A percentile compares a stretch with the other conserved stretches of the same genome.
Evolutionary conservation across 1,140 invertebrate genomes (phyloP).

Genomic region (Vollenhovia emeryi): DNA sequence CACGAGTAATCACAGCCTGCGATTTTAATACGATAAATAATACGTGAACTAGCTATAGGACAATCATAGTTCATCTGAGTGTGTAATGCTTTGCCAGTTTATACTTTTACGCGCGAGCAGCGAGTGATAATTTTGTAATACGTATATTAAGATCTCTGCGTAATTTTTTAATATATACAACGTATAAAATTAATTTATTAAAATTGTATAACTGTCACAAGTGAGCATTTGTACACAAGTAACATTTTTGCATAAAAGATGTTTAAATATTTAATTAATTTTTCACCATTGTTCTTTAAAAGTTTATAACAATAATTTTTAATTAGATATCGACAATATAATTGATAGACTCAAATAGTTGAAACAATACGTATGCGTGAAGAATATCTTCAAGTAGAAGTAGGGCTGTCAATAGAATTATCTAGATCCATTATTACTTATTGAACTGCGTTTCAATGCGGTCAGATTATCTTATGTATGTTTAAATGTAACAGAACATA

Average conservation of each 20-base stretch:
- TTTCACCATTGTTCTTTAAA: neutral
- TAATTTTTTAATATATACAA: too few species aligned
- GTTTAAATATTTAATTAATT: slow-evolving; percentile 22
- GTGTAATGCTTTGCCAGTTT: slow-evolving; percentile 64
- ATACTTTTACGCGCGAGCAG: slow-evolving; percentile 33
- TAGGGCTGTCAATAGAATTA: neutral
- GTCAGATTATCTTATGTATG: neutral
- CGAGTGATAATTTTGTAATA: slow-evolving; percentile 30
- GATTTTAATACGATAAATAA: slow-evolving; percentile 35
- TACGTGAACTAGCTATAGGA: slow-evolving; percentile 53
- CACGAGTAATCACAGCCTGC: slow-evolving; percentile 21
- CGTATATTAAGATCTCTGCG: neutral
- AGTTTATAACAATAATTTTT: too few species aligned
- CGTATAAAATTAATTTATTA: slow-evolving; percentile 18
- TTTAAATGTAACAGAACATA: neutral
- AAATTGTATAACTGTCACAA: neutral
- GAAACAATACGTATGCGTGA: neutral
- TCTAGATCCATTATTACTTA: neutral
- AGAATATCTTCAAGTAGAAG: neutral
- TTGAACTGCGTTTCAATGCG: slow-evolving; percentile 1
- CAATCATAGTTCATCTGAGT: slow-evolving; percentile 42
- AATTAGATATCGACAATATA: neutral
- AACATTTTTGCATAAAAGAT: neutral
- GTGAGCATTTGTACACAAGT: neutral
- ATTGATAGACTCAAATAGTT: neutral